These are phyloP conservation scores for Remorina albescens DNA, from an alignment of 2,797 vertebrate genomes.

Conservation along the genomic window DNA sequence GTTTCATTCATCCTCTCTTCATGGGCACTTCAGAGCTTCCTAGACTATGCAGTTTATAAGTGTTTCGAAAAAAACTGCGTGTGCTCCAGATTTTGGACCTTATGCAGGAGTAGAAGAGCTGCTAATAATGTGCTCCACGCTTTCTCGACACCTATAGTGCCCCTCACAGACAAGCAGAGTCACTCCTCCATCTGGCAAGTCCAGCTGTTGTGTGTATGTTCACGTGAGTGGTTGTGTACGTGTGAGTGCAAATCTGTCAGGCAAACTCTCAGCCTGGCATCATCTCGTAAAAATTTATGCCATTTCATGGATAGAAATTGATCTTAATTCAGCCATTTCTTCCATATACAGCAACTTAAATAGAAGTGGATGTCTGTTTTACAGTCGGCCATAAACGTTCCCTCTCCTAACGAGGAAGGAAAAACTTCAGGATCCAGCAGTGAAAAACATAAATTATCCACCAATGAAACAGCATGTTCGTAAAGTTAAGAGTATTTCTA, in stretches of 20 bases:
- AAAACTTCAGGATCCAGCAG: neutral
- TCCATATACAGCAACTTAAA: neutral
- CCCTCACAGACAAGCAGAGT: conserved; percentile 44
- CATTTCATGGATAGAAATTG: conserved; percentile 9
- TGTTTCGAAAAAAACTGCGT: conserved; percentile 35
- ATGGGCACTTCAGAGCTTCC: conserved; percentile 36
- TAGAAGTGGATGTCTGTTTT: conserved; percentile 1
- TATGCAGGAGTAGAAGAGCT: conserved; percentile 34
- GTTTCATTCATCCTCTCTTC: conserved; percentile 60
- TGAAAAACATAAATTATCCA: neutral
- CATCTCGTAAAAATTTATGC: conserved; percentile 11
- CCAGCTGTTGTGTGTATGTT: conserved; percentile 16
- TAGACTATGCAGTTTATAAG: conserved; percentile 40
- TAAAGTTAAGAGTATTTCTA: no score
- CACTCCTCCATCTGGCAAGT: conserved; percentile 20
- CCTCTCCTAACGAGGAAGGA: neutral
- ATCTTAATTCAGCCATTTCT: neutral
- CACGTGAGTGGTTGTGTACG: neutral
- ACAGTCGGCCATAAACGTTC: conserved; percentile 4
- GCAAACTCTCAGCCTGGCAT: no score
- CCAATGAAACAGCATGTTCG: neutral
- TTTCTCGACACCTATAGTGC: conserved; percentile 52
- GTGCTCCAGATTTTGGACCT: conserved; percentile 25
- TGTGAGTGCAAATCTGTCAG: no score
- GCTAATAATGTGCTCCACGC: conserved; percentile 57